phyloP scores from a whole-genome alignment of 2,888 invertebrate genomes.

The Cerastoderma edule region DNA sequence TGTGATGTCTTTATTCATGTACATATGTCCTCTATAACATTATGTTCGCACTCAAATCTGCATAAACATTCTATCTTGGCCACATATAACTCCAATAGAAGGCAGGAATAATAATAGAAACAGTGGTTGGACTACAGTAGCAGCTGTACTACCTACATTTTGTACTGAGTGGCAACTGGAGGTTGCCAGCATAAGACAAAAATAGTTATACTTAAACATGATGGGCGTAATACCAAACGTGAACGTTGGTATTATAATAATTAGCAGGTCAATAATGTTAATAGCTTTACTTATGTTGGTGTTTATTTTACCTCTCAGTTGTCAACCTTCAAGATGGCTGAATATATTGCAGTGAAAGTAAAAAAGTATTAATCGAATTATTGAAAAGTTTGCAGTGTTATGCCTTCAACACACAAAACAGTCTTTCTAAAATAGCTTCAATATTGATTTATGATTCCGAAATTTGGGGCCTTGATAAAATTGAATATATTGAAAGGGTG shows the following conservation, averaged over 20 bases:
- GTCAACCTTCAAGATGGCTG: slow-evolving; percentile 32
- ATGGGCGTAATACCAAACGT: slow-evolving; percentile 32
- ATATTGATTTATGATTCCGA: slow-evolving; percentile 41
- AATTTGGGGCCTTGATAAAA: slow-evolving; percentile 34
- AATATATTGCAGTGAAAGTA: slow-evolving; percentile 22
- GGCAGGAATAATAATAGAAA: slow-evolving; percentile 40
- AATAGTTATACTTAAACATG: slow-evolving; percentile 42
- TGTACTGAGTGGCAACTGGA: slow-evolving; percentile 33
- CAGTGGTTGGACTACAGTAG: slow-evolving; percentile 40
- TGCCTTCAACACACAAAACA: slow-evolving; percentile 13
- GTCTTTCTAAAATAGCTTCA: slow-evolving; percentile 40
- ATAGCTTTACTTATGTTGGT: slow-evolving; percentile 38
- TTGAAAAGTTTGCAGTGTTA: slow-evolving; percentile 7
- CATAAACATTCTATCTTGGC: too few species aligned
- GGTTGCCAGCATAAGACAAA: slow-evolving; percentile 43
- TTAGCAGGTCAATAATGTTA: slow-evolving; percentile 23
- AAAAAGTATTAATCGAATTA: slow-evolving; percentile 20
- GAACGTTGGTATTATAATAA: slow-evolving; percentile 40
- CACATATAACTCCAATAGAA: too few species aligned
- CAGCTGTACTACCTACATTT: slow-evolving; percentile 30
- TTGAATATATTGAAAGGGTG: slow-evolving; percentile 28
- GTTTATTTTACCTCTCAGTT: slow-evolving; percentile 30
- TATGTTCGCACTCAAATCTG: too few species aligned
- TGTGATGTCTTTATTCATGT: too few species aligned
- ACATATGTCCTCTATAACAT: too few species aligned